These are phyloP conservation scores for Solea senegalensis DNA, from an alignment of 2,113 vertebrate genomes.

Conservation along the genomic window DNA sequence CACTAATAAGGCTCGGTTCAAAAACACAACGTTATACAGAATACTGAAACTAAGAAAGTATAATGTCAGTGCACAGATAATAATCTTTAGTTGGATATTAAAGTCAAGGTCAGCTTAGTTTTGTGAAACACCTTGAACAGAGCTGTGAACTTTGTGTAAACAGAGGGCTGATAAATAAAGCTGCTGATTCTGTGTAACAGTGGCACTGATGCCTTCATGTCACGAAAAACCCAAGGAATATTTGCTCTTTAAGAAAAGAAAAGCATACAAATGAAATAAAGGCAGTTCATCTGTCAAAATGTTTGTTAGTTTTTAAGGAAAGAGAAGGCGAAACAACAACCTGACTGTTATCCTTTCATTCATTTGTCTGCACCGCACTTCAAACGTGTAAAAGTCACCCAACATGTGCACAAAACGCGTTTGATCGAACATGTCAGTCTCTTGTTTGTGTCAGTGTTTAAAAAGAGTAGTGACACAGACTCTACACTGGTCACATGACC, in stretches of 20 bases:
- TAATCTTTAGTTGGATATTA: constrained; percentile 6
- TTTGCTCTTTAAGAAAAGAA: no score
- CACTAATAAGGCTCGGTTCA: background rate
- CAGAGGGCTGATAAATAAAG: background rate
- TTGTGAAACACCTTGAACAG: constrained; percentile 2
- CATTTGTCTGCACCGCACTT: no score
- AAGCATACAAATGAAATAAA: no score
- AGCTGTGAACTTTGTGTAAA: background rate
- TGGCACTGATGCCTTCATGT: background rate
- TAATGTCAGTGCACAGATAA: background rate
- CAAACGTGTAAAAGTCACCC: no score
- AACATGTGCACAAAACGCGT: background rate
- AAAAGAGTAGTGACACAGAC: constrained; percentile 27
- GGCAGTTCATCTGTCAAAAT: no score
- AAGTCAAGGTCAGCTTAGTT: background rate
- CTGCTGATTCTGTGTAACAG: constrained; percentile 3
- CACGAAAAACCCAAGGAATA: constrained; percentile 6
- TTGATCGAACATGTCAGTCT: constrained; percentile 8
- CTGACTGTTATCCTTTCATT: no score
- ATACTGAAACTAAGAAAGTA: background rate
- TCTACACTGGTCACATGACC: constrained; percentile 18
- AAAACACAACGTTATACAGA: background rate
- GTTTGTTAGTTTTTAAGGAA: no score
- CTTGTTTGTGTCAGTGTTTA: constrained; percentile 17
- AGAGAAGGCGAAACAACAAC: no score